phyloP scores from a whole-genome alignment of 2,113 vertebrate genomes.

The Megalops atlanticus region DNA sequence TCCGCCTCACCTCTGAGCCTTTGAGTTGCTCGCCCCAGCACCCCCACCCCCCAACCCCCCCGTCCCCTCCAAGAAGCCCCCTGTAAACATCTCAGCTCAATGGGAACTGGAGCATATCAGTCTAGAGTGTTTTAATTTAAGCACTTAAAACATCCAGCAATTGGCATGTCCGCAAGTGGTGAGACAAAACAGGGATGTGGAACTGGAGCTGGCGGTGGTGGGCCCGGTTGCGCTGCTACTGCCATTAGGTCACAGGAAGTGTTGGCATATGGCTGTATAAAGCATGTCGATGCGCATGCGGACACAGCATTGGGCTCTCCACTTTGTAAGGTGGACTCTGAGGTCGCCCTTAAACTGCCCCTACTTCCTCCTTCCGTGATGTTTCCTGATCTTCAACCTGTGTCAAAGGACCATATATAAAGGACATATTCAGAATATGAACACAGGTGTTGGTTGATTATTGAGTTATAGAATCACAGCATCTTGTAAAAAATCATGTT shows the following conservation, averaged over 20 bases:
- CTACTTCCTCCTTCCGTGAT: too few relatives aligned
- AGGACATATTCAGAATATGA: too few relatives aligned
- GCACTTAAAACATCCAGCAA: slow-evolving; percentile 8
- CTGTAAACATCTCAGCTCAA: not conserved
- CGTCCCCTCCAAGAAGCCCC: not conserved
- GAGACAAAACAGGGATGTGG: not conserved
- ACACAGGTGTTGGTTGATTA: too few relatives aligned
- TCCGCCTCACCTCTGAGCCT: not conserved
- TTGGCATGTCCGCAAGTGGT: not conserved
- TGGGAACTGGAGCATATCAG: not conserved
- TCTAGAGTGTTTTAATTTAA: slow-evolving; percentile 7
- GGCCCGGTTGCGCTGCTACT: not conserved
- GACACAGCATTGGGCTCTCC: not conserved
- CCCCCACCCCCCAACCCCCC: too few relatives aligned
- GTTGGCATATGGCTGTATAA: not conserved
- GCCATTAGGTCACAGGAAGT: not conserved
- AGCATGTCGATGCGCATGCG: not conserved
- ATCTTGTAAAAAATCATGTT: too few relatives aligned
- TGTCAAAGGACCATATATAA: too few relatives aligned
- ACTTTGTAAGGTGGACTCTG: too few relatives aligned
- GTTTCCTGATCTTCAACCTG: too few relatives aligned
- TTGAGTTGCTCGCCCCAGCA: not conserved
- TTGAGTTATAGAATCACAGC: too few relatives aligned
- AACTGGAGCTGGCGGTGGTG: too few relatives aligned
- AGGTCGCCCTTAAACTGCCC: too few relatives aligned